phyloP scores from a whole-genome alignment of 1,140 invertebrate species.

The Diorhabda sublineata region DNA sequence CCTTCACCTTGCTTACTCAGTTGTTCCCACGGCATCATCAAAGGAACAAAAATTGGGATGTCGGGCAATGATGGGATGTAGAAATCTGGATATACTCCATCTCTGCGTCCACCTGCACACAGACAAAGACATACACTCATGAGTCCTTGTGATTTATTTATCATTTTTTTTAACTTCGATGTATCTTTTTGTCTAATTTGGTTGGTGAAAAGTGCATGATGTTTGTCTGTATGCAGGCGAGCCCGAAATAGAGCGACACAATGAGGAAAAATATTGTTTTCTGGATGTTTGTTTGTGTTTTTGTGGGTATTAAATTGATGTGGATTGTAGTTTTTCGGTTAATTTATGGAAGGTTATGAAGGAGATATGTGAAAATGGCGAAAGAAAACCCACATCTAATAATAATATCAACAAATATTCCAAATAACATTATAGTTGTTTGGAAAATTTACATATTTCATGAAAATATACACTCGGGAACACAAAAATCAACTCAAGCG shows the following conservation, averaged over 20 bases:
- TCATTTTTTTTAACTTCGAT: constrained; percentile 24
- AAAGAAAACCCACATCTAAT: background rate
- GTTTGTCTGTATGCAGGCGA: constrained; percentile 48
- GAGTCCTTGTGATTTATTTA: constrained; percentile 28
- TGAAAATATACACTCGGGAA: too few species aligned
- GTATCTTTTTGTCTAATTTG: constrained; percentile 24
- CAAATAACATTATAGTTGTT: too few species aligned
- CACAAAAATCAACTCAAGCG: too few species aligned
- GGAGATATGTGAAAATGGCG: background rate
- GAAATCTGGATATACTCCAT: background rate
- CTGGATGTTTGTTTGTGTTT: constrained; percentile 15
- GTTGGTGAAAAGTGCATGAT: constrained; percentile 44
- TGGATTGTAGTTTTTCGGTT: constrained; percentile 9
- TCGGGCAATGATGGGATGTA: background rate
- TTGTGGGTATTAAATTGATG: constrained; percentile 8
- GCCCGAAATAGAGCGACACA: constrained; percentile 19
- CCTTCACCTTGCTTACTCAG: too few species aligned
- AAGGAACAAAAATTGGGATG: background rate
- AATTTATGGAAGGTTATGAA: background rate
- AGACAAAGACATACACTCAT: constrained; percentile 45
- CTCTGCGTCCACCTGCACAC: constrained; percentile 46
- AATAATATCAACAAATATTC: too few species aligned
- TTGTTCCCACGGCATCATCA: background rate
- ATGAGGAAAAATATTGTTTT: constrained; percentile 9
- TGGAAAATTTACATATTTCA: too few species aligned